phyloP scores from a whole-genome alignment of 2,113 vertebrate genomes.

The Barbus barbus region DNA sequence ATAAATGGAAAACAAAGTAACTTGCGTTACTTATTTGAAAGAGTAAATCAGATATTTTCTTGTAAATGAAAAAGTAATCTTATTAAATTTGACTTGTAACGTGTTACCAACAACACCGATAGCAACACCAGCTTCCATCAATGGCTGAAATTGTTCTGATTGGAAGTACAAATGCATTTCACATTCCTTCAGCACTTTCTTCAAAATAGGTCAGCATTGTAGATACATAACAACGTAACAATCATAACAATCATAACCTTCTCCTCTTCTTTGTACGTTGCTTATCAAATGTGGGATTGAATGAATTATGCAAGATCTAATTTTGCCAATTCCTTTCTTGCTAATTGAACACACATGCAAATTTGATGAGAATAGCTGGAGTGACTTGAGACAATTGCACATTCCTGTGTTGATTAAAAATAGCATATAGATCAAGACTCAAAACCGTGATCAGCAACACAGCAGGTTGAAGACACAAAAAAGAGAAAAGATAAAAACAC shows the following conservation, averaged over 20 bases:
- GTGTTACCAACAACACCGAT: too few relatives aligned
- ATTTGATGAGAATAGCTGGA: background rate
- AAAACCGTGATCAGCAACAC: background rate
- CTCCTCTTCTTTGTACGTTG: background rate
- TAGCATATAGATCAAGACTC: background rate
- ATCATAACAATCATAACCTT: background rate
- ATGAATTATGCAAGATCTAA: constrained; percentile 1
- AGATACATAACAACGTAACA: background rate
- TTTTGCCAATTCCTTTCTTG: background rate
- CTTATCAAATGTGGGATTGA: background rate
- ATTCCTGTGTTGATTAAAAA: background rate
- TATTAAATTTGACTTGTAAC: too few relatives aligned
- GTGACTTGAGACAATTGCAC: background rate
- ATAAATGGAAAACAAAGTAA: too few relatives aligned
- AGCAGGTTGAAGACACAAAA: background rate
- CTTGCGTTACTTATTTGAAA: too few relatives aligned
- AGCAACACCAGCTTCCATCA: background rate
- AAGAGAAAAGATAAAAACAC: too few relatives aligned
- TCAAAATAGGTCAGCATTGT: background rate
- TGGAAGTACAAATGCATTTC: background rate
- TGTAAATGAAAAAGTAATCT: too few relatives aligned
- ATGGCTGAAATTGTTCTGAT: background rate
- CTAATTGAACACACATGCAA: constrained; percentile 3
- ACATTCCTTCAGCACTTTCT: background rate
- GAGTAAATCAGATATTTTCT: too few relatives aligned